Evolutionary conservation across 1,140 invertebrate genomes (phyloP), one percentile per base, ranked within the genome.

Genomic region (Euschistus heros): DNA sequence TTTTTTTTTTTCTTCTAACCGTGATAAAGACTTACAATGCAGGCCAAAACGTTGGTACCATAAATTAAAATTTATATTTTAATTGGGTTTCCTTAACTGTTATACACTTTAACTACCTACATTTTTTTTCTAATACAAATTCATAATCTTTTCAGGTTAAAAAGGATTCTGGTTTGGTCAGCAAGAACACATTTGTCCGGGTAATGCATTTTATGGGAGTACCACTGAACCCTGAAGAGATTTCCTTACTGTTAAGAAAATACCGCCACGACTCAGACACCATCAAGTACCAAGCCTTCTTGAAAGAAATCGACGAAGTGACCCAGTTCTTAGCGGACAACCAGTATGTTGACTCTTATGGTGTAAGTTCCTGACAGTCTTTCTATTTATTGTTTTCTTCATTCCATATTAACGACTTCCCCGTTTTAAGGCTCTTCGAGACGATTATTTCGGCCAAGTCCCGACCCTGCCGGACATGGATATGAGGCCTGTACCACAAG

Each of bases 81-180:
- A n/a, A n/a, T n/a, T n/a, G n/a, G n/a, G n/a, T n/a, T n/a, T n/a
- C n/a, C n/a, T n/a, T n/a, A n/a, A n/a, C n/a, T n/a, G n/a, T n/a
- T n/a, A n/a, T n/a, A n/a, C n/a, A n/a, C n/a, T n/a, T n/a, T n/a
- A n/a, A n/a, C n/a, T n/a, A n/a, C n/a, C n/a, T n/a, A n/a, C n/a
- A n/a, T n/a, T n/a, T n/a, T n/a, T n/a, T n/a, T n/a, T n/a, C n/a
- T n/a, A n/a, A n/a, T n/a, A n/a, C n/a, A n/a, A n/a, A n/a, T n/a
- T n/a, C n/a, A n/a, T n/a, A n/a, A n/a, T 62, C 5, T 22, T 24
- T 26, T 3, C 50, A 64, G 47, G 27, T 54, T 7, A 64, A 26
- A 24, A 54, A 46, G 55, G 50, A 50, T 26, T 63, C 62, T 14
- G 64, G 64, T 33, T 22, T 52, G 10, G 37, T 65, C n/a, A 59